Conservation (phyloP, 2,113 vertebrate genomes). For the Ctenomys sociabilis region DNA sequence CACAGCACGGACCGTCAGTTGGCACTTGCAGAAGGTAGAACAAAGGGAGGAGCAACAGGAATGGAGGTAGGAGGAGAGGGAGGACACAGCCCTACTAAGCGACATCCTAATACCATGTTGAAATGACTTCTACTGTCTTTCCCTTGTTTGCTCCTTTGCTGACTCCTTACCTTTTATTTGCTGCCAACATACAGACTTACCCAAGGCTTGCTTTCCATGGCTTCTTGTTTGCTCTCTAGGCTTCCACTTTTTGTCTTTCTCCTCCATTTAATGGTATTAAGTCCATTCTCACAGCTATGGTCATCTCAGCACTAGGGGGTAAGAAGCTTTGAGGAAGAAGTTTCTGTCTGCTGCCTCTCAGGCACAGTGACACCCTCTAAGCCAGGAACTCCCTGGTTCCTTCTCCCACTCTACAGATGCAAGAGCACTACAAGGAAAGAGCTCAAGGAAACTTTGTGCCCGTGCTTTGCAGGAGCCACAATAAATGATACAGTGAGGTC, state of each 20-base stretch:
- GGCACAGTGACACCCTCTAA: not conserved
- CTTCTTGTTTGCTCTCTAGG: not conserved
- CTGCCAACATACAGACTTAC: not conserved
- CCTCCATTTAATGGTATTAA: not conserved
- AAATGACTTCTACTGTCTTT: not conserved
- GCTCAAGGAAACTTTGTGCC: not conserved
- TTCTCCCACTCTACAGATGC: not conserved
- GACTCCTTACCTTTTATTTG: not conserved
- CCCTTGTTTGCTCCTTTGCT: not conserved
- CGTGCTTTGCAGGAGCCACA: not conserved
- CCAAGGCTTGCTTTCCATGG: not conserved
- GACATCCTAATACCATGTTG: not conserved
- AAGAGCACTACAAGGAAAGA: not conserved
- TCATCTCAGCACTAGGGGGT: no score
- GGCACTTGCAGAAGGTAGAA: not conserved
- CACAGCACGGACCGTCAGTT: not conserved
- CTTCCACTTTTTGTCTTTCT: not conserved
- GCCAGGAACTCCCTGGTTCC: not conserved
- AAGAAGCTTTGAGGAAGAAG: not conserved
- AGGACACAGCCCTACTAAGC: not conserved
- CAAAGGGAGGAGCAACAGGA: not conserved
- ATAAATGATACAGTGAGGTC: not conserved
- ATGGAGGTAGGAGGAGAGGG: not conserved
- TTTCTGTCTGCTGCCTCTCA: not conserved
- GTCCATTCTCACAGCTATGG: not conserved